A percentile compares a stretch with the other conserved stretches of the same genome.
These are phyloP conservation scores for Rhipidura dahli DNA, from an alignment of 2,113 vertebrate species.

Conservation along the genomic window DNA sequence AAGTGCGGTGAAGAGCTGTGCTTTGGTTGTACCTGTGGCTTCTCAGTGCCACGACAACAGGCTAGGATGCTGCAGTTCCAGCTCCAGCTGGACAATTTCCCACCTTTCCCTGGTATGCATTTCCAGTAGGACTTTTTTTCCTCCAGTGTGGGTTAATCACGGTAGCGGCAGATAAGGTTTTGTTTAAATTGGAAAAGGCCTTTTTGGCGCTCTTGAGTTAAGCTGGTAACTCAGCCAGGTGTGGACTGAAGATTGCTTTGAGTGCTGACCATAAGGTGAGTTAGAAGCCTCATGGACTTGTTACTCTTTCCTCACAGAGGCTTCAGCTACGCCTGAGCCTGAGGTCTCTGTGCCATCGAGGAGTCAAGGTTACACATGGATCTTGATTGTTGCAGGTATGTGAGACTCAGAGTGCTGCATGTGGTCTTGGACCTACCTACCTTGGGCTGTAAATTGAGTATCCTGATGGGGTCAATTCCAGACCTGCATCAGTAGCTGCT, in stretches of 20 bases:
- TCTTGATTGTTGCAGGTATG: slow-evolving; percentile 8
- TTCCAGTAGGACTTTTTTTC: neutral
- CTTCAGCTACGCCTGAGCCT: neutral
- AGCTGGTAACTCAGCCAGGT: neutral
- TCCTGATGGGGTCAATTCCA: neutral
- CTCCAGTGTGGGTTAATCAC: neutral
- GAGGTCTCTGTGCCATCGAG: neutral
- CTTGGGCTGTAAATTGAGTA: neutral
- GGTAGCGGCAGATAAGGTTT: neutral
- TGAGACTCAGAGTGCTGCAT: neutral
- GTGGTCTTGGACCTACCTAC: neutral
- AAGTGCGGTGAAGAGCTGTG: neutral
- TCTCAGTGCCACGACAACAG: accelerated
- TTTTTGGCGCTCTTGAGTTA: neutral
- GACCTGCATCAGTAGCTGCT: neutral
- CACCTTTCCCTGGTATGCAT: neutral
- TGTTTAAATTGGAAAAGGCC: neutral
- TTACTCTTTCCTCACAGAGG: neutral
- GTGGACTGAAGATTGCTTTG: neutral
- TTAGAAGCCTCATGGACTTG: neutral
- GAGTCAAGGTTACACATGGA: neutral
- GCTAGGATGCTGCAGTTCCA: neutral
- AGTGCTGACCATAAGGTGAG: neutral
- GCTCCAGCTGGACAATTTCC: neutral
- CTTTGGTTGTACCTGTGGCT: neutral